These are phyloP conservation scores for Drosophila willistoni DNA, from an alignment of 1,140 invertebrate genomes.

Conservation along the genomic window DNA sequence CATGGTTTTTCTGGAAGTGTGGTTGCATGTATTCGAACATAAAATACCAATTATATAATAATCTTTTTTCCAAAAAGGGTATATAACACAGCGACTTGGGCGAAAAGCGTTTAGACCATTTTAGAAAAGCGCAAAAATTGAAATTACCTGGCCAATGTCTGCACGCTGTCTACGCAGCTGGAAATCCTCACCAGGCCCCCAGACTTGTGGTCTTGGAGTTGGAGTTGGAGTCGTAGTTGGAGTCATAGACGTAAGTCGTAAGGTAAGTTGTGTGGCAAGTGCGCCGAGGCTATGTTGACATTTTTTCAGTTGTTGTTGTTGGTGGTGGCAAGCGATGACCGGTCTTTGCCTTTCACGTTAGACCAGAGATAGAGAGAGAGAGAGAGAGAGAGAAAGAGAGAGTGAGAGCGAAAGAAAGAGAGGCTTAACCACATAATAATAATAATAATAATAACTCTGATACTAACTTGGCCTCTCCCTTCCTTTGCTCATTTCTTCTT, in stretches of 20 bases:
- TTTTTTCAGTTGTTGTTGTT: conserved; percentile 45
- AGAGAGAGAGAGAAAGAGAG: background rate
- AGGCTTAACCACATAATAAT: conserved; percentile 1
- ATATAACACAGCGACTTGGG: conserved; percentile 18
- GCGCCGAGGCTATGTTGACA: conserved; percentile 65
- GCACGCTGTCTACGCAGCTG: conserved; percentile 72
- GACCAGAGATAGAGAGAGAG: conserved; percentile 38
- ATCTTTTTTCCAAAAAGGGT: conserved; percentile 34
- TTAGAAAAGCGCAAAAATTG: conserved; percentile 53
- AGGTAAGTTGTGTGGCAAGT: conserved; percentile 58
- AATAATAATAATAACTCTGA: conserved; percentile 8
- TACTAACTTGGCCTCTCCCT: background rate
- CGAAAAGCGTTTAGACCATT: conserved; percentile 35
- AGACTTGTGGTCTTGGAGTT: conserved; percentile 18
- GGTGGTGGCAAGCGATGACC: conserved; percentile 53
- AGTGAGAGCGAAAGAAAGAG: conserved; percentile 25
- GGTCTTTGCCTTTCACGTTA: conserved; percentile 70
- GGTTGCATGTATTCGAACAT: background rate
- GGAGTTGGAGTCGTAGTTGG: conserved; percentile 22
- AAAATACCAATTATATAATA: background rate
- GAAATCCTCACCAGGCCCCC: conserved; percentile 45
- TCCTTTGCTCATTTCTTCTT: background rate
- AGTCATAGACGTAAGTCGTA: conserved; percentile 37
- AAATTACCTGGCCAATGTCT: conserved; percentile 53
- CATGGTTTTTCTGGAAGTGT: background rate